Conservation (phyloP, 2,113 vertebrate species). For the Porphyrio hochstetteri region DNA sequence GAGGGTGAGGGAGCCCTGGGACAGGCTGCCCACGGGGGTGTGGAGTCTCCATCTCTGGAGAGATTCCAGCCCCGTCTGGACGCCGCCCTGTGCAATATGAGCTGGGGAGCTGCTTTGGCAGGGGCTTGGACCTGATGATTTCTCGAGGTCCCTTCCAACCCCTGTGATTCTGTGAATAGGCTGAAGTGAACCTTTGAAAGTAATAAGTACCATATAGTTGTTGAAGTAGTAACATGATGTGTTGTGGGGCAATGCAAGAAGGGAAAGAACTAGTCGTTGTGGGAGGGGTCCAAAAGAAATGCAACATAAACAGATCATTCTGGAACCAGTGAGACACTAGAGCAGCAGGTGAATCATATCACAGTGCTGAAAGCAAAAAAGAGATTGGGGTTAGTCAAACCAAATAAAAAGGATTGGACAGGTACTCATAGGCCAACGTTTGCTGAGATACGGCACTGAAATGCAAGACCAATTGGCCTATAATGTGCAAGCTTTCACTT, state of each 20-base stretch:
- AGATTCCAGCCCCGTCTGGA: no score
- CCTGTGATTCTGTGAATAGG: background rate
- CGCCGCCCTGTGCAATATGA: no score
- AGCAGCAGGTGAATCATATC: background rate
- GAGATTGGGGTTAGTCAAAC: background rate
- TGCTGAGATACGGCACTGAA: background rate
- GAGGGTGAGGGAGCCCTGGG: no score
- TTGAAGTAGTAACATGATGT: background rate
- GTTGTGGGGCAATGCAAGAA: background rate
- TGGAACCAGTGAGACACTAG: background rate
- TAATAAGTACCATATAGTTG: background rate
- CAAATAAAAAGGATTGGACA: background rate
- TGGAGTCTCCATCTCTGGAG: no score
- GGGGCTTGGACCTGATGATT: no score
- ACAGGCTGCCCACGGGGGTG: no score
- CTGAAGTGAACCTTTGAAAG: background rate
- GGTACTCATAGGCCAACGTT: background rate
- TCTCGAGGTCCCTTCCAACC: no score
- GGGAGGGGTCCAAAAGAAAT: background rate
- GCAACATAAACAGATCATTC: background rate
- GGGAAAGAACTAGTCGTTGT: background rate
- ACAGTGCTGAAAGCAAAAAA: background rate
- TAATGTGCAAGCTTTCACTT: background rate
- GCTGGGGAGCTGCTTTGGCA: no score
- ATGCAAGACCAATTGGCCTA: background rate